These are phyloP conservation scores for Lepus europaeus DNA, from an alignment of 2,113 vertebrate species.

Conservation along the genomic window DNA sequence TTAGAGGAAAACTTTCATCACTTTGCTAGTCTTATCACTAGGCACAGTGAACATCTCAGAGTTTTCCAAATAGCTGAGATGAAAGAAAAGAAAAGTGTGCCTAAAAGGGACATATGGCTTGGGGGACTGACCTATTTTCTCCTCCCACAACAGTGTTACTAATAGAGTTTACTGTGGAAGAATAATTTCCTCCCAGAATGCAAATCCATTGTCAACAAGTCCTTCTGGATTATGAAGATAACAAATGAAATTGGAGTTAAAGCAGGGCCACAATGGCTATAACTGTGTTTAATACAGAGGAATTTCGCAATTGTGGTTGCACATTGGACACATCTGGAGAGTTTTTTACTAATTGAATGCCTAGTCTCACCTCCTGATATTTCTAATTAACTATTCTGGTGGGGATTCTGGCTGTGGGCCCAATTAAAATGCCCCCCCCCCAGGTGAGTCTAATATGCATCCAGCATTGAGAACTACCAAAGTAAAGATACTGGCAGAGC, in stretches of 20 bases:
- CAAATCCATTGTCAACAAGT: neutral
- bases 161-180: constrained; percentile 8
- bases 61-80: neutral
- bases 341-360: neutral
- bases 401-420: neutral
- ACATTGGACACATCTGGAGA: neutral
- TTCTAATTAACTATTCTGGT: neutral
- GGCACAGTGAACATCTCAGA: neutral
- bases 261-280: neutral
- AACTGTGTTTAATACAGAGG: neutral
- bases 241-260: neutral
- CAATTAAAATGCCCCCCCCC: neutral
- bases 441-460: neutral
- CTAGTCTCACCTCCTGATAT: neutral
- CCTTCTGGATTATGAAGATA: neutral
- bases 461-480: neutral
- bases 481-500: neutral
- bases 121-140: neutral
- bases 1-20: neutral
- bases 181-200: neutral
- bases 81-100: neutral
- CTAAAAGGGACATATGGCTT: neutral
- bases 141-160: neutral
- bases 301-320: neutral
- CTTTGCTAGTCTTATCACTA: neutral